Evolutionary conservation across 1,140 invertebrate species (phyloP).

Genomic region (Lucilia sericata): DNA sequence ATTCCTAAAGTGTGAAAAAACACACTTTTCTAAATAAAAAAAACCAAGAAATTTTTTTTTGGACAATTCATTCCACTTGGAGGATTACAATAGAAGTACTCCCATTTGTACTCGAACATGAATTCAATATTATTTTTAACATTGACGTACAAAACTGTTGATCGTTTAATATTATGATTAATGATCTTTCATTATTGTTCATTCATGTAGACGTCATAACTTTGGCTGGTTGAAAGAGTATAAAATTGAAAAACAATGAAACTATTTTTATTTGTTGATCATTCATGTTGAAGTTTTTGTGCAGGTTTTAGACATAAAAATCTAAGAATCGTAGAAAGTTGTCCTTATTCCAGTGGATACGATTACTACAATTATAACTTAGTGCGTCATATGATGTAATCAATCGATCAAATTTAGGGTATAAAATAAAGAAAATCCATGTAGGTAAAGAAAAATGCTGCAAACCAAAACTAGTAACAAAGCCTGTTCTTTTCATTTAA

Average conservation of each 20-base stretch:
- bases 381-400: too few species aligned
- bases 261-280: not conserved
- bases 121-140: constrained; percentile 48
- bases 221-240: not conserved
- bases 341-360: not conserved
- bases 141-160: constrained; percentile 66
- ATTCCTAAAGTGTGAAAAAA: constrained; percentile 64
- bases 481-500: too few species aligned
- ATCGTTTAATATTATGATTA: constrained; percentile 68
- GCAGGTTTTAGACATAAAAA: not conserved
- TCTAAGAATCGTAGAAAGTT: not conserved
- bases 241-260: not conserved
- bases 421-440: too few species aligned
- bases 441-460: too few species aligned
- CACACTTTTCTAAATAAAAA: constrained; percentile 55
- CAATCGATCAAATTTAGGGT: too few species aligned
- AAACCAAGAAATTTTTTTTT: not conserved
- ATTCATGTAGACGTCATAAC: constrained; percentile 50
- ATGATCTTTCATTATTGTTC: constrained; percentile 60
- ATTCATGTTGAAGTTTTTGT: not conserved
- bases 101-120: constrained; percentile 11
- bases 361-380: too few species aligned
- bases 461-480: too few species aligned
- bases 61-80: not conserved
- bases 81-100: not conserved